Percentiles rank a stretch among this genome's conserved stretches.
These are phyloP conservation scores for Diplazon laetatorius DNA, from an alignment of 2,888 invertebrate genomes.

Conservation along the genomic window DNA sequence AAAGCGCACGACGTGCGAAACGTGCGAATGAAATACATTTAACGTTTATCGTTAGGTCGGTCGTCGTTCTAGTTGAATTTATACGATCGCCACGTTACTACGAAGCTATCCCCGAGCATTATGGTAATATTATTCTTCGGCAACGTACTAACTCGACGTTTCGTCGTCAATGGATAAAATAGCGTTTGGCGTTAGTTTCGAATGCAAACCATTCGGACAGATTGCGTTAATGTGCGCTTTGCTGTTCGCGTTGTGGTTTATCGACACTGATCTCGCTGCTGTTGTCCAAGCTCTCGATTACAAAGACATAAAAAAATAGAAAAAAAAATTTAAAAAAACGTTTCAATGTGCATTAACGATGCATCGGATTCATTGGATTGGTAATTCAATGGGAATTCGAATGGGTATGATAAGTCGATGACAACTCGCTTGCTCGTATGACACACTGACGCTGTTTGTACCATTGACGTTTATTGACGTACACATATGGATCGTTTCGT, in stretches of 20 bases:
- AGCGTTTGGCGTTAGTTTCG: slow-evolving; percentile 35
- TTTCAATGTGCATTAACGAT: no score
- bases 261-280: slow-evolving; percentile 48
- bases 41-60: slow-evolving; percentile 26
- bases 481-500: no score
- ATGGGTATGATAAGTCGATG: neutral
- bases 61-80: slow-evolving; percentile 10
- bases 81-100: no score
- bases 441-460: neutral
- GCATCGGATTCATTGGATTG: neutral
- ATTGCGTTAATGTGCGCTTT: slow-evolving; percentile 10
- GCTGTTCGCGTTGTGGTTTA: slow-evolving; percentile 42
- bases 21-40: slow-evolving; percentile 37
- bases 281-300: slow-evolving; percentile 49
- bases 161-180: slow-evolving; percentile 31
- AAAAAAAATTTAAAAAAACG: no score
- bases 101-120: no score
- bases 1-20: slow-evolving; percentile 1
- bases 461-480: no score
- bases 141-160: slow-evolving; percentile 1
- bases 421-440: neutral
- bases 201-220: slow-evolving; percentile 22
- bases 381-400: slow-evolving; percentile 4
- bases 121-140: slow-evolving; percentile 33
- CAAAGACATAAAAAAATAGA: slow-evolving; percentile 37